A percentile compares a stretch with the other conserved stretches of the same genome.
Evolutionary conservation across 2,888 invertebrate genomes (phyloP).

Genomic region (Microplitis manilae): DNA sequence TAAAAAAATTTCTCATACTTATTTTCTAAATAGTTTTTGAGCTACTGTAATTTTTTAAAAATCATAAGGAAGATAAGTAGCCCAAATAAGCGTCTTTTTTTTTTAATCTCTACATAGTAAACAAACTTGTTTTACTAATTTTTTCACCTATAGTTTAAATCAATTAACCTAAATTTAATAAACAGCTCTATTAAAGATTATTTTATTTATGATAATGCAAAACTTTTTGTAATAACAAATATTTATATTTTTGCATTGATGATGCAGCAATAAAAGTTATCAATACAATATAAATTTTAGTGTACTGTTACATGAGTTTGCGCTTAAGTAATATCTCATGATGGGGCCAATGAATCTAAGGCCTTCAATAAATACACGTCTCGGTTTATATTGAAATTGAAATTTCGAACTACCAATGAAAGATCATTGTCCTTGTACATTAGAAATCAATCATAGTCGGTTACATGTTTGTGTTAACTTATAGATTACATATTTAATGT

Average conservation of each 20-base stretch:
- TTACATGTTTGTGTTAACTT: background rate
- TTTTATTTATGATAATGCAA: background rate
- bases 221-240: background rate
- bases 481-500: background rate
- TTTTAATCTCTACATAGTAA: background rate
- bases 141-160: background rate
- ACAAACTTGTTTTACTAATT: background rate
- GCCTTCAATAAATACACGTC: background rate
- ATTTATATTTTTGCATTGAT: background rate
- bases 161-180: background rate
- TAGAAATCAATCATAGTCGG: too few relatives aligned
- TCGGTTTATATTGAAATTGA: background rate
- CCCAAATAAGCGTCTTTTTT: background rate
- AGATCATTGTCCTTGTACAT: background rate
- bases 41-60: too few relatives aligned
- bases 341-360: background rate
- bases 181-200: background rate
- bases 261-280: background rate
- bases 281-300: background rate
- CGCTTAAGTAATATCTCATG: constrained; percentile 4
- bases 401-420: background rate
- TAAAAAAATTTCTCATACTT: too few relatives aligned
- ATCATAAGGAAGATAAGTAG: background rate
- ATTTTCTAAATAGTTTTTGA: too few relatives aligned
- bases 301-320: constrained; percentile 1